Conservation (phyloP, 2,797 vertebrate species). For the Sardinella longiceps region DNA sequence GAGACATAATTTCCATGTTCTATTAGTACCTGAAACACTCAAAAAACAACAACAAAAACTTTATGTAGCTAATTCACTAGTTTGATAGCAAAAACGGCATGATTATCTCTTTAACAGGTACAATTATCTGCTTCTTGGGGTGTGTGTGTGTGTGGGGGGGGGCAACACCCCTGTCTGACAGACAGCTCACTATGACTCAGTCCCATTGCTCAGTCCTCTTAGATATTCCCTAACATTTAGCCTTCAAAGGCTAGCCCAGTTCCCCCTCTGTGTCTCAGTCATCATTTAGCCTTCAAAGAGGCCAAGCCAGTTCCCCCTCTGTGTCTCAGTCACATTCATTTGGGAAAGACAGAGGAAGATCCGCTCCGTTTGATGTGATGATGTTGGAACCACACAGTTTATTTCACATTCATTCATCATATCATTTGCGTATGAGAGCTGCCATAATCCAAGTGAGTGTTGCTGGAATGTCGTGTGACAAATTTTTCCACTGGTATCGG, state of each 20-base stretch:
- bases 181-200: neutral
- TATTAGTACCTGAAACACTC: too few relatives aligned
- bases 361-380: neutral
- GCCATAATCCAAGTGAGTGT: neutral
- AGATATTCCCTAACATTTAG: neutral
- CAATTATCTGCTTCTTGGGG: too few relatives aligned
- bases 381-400: neutral
- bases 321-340: neutral
- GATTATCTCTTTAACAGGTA: too few relatives aligned
- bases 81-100: too few relatives aligned
- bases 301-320: too few relatives aligned
- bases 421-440: neutral
- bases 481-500: neutral
- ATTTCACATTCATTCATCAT: neutral
- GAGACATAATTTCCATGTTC: too few relatives aligned
- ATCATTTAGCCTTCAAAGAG: too few relatives aligned
- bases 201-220: neutral
- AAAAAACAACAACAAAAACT: too few relatives aligned
- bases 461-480: neutral
- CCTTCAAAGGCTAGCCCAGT: neutral
- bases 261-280: neutral
- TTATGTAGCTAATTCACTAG: too few relatives aligned
- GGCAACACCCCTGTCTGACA: too few relatives aligned
- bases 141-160: too few relatives aligned
- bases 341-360: neutral